Conservation (phyloP, 2,888 invertebrate genomes). For the Malacosoma neustria region DNA sequence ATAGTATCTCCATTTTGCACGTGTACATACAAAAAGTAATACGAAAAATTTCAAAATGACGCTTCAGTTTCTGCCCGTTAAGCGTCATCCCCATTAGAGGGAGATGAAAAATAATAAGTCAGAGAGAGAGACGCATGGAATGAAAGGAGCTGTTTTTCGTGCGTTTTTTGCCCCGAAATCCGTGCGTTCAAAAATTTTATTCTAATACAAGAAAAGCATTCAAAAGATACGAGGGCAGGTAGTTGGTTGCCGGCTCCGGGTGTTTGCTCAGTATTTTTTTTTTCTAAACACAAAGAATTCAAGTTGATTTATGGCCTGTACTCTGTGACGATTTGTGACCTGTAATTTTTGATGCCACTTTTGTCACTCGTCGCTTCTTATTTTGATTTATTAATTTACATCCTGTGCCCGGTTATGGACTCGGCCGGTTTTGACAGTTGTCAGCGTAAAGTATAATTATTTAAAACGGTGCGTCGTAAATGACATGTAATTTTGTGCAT, state of each 20-base stretch:
- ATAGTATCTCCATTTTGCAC: slow-evolving; percentile 25
- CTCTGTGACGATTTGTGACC: slow-evolving; percentile 72
- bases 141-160: slow-evolving; percentile 58
- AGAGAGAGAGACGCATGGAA: neutral
- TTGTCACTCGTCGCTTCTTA: slow-evolving; percentile 56
- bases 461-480: slow-evolving; percentile 15
- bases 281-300: slow-evolving; percentile 62
- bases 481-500: slow-evolving; percentile 22
- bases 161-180: slow-evolving; percentile 66
- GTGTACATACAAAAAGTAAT: slow-evolving; percentile 29
- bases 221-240: slow-evolving; percentile 70
- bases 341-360: slow-evolving; percentile 67
- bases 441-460: slow-evolving; percentile 47
- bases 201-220: slow-evolving; percentile 71
- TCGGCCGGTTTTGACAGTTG: slow-evolving; percentile 46
- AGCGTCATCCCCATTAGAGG: slow-evolving; percentile 45
- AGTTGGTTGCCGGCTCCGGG: slow-evolving; percentile 46
- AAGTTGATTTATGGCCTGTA: slow-evolving; percentile 60
- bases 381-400: slow-evolving; percentile 66
- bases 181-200: slow-evolving; percentile 65
- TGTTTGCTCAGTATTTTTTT: slow-evolving; percentile 68
- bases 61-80: slow-evolving; percentile 29
- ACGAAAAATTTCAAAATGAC: slow-evolving; percentile 43
- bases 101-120: slow-evolving; percentile 20
- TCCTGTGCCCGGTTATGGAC: slow-evolving; percentile 39